phyloP scores from a whole-genome alignment of 2,797 vertebrate genomes.

The Typhlichthys eigenmanni region DNA sequence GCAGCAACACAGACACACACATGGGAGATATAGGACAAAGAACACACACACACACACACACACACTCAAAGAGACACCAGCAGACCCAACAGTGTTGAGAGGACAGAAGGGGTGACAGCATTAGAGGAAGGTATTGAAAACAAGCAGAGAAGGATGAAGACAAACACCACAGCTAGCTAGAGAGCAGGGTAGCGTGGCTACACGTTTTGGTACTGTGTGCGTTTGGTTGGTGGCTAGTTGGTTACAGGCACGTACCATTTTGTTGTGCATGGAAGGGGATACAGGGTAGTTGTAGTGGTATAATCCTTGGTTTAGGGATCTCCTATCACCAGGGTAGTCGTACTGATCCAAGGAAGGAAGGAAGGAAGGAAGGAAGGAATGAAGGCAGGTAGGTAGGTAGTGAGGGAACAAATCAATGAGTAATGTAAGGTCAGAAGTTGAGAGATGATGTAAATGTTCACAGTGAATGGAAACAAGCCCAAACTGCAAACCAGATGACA shows the following conservation, averaged over 20 bases:
- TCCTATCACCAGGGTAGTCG: constrained; percentile 88
- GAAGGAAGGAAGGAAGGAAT: constrained; percentile 3
- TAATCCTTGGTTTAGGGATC: constrained; percentile 85
- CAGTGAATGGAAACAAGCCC: not conserved
- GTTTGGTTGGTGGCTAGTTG: constrained; percentile 9
- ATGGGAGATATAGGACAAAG: constrained; percentile 5
- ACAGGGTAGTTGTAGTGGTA: constrained; percentile 89
- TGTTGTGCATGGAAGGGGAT: constrained; percentile 89
- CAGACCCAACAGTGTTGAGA: not conserved
- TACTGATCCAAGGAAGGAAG: constrained; percentile 80
- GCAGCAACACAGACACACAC: constrained; percentile 34
- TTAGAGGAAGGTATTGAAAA: constrained; percentile 10
- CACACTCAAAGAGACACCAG: constrained; percentile 3
- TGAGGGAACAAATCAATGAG: constrained; percentile 14
- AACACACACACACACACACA: constrained; percentile 23
- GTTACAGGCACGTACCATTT: constrained; percentile 84
- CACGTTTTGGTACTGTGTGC: not conserved
- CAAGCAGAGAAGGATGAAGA: not conserved
- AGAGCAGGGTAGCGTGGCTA: not conserved
- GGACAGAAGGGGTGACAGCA: constrained; percentile 6
- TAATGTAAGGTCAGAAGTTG: constrained; percentile 15
- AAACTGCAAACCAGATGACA: not conserved
- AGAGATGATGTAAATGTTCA: constrained; percentile 19
- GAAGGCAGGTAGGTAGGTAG: not conserved
- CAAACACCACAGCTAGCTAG: constrained; percentile 7